Evolutionary conservation across 92 coral and sea anemone genomes (phyloP).

Genomic region (Phenganax marumi): DNA sequence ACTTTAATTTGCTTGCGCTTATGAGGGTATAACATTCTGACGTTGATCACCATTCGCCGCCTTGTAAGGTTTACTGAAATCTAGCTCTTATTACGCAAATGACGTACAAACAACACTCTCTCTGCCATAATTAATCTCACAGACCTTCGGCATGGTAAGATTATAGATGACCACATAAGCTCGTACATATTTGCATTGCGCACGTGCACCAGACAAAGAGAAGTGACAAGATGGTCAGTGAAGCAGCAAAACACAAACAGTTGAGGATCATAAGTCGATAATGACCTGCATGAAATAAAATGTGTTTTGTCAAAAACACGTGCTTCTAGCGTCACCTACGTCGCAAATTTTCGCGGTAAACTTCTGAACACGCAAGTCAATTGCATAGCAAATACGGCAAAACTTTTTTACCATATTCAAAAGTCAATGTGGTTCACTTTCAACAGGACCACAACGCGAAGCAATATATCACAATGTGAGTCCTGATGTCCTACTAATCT

Average conservation of each 20-base stretch:
- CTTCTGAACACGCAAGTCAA: background rate
- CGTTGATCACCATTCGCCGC: too few relatives aligned
- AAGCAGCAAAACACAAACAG: slow-evolving; percentile 14
- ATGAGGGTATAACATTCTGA: too few relatives aligned
- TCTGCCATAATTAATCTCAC: background rate
- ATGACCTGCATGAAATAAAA: background rate
- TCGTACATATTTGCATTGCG: slow-evolving; percentile 5
- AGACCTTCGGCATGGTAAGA: background rate
- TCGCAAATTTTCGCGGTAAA: slow-evolving; percentile 23
- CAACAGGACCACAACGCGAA: background rate
- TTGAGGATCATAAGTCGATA: background rate
- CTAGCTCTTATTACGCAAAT: too few relatives aligned
- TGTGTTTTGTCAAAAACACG: slow-evolving; percentile 42
- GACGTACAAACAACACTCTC: too few relatives aligned
- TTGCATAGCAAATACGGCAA: background rate
- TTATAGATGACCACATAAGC: background rate
- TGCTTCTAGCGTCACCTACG: slow-evolving; percentile 20
- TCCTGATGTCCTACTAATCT: too few relatives aligned
- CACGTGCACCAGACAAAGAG: slow-evolving; percentile 25
- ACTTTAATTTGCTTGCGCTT: too few relatives aligned
- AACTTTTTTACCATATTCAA: background rate
- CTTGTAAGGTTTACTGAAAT: too few relatives aligned
- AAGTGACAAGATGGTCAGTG: background rate
- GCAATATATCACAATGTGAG: slow-evolving; percentile 3
- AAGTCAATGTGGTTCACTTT: background rate